Evolutionary conservation across 1,140 invertebrate species (phyloP), one percentile per base, ranked within the genome.

Genomic region (Nebria ingens): DNA sequence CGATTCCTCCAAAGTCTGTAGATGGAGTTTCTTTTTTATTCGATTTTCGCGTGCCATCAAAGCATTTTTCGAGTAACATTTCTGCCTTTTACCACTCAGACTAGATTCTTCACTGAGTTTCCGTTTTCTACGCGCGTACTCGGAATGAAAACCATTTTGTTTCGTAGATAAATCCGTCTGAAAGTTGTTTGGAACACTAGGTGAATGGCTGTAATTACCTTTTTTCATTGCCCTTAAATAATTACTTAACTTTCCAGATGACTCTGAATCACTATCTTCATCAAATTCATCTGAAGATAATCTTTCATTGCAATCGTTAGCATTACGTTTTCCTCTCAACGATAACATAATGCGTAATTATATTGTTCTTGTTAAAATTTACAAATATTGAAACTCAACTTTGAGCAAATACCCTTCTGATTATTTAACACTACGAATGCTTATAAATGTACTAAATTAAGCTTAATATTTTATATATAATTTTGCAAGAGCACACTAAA

Each of bases 1-100:
- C 57, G 76, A 72, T n/a, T 65, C 72, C 59, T 81, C 78, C 2
- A 81, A 69, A 34, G 69, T 71, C 53, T 78, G 69, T 3, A 81
- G 51, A 53, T 81, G 76, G 13, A 74, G 69, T 59, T 81, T 82
- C 54, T 82, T 81, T 1, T 70, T 72, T 2, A 74, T 71, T 4
- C 80, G 68, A 62, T 81, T 81, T 57, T 79, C 75, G 1, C 80
- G 65, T 2, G 80, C 79, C 70, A 80, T 75, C 21, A 78, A 55
- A 0, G 80, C 80, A 61, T 81, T 82, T 57, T 61, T 63, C 12
- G 64, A 62, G 19, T 60, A 66, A 54, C 61, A 64, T 60, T 61
- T 68, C 22, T 62, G 61, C 49, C 58, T 61, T 21, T 56, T 57
- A 19, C 50, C 19, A 11, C 13, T 51, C 17, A 19, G 21, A 51